These are phyloP conservation scores for Onychomys arenicola DNA, from an alignment of 2,797 vertebrate genomes.

Conservation along the genomic window DNA sequence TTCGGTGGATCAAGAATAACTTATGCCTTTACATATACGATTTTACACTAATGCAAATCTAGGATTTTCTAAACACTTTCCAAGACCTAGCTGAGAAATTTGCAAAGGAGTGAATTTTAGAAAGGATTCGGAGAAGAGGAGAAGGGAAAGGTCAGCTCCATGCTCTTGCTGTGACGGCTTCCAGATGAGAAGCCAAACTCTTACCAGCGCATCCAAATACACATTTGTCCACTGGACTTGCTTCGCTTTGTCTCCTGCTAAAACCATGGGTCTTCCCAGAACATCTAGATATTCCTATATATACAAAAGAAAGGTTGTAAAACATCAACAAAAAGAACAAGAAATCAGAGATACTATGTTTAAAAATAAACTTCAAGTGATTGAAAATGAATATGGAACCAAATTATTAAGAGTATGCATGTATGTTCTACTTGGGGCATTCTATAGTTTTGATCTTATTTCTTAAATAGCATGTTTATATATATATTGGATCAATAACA, in stretches of 20 bases:
- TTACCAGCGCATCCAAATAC: conserved; percentile 98
- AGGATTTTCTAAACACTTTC: not conserved
- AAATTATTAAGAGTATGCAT: not conserved
- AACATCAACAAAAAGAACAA: not conserved
- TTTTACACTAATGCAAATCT: not conserved
- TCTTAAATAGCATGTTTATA: not conserved
- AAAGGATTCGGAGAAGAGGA: not conserved
- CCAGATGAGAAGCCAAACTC: not conserved
- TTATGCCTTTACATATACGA: not conserved
- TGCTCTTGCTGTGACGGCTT: not conserved
- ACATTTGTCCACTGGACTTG: conserved; percentile 99
- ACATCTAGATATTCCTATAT: conserved; percentile 98
- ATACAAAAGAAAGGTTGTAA: conserved; percentile 11
- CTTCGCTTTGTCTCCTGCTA: conserved; percentile 96
- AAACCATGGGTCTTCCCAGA: conserved; percentile 98
- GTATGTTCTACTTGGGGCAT: not conserved
- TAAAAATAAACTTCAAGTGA: not conserved
- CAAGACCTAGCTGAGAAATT: not conserved
- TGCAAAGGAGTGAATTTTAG: not conserved
- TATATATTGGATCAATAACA: not conserved
- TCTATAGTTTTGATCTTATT: not conserved
- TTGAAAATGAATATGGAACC: not conserved
- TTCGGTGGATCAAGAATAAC: not conserved
- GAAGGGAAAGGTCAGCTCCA: not conserved
- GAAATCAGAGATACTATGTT: not conserved